Conservation (phyloP, 2,888 invertebrate species). For the Lycaena phlaeas region DNA sequence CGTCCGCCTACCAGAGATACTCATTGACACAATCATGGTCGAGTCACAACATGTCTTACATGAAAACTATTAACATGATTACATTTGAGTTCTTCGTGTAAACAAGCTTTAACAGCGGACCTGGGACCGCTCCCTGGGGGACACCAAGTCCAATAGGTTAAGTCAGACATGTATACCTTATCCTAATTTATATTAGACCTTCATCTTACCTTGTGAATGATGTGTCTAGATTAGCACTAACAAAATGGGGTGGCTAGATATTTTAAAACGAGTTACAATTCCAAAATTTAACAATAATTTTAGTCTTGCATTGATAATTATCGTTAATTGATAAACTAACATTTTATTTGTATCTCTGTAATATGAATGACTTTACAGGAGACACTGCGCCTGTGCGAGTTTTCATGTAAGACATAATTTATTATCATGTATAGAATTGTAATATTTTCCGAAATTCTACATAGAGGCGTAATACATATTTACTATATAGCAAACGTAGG, state of each 20-base stretch:
- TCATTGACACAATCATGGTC: constrained; percentile 42
- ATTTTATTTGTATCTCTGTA: no score
- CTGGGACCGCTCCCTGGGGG: not conserved
- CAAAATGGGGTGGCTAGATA: no score
- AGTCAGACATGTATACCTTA: not conserved
- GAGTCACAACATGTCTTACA: constrained; percentile 55
- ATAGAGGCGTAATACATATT: constrained; percentile 60
- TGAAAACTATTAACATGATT: constrained; percentile 15
- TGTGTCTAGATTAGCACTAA: no score
- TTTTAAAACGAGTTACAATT: no score
- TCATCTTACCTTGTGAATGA: no score
- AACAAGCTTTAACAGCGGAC: not conserved
- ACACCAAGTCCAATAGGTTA: not conserved
- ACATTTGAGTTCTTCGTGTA: not conserved
- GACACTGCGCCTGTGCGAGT: constrained; percentile 10
- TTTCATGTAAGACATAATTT: constrained; percentile 45
- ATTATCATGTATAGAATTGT: constrained; percentile 48
- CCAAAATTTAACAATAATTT: no score
- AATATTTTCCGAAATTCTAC: constrained; percentile 67
- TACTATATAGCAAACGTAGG: constrained; percentile 40
- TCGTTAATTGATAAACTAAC: no score
- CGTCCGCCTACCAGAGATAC: constrained; percentile 42
- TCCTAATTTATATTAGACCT: no score
- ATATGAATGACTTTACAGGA: no score
- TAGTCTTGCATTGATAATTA: no score